Evolutionary conservation across 1,140 invertebrate species (phyloP).

Genomic region (Solenopsis fugax): DNA sequence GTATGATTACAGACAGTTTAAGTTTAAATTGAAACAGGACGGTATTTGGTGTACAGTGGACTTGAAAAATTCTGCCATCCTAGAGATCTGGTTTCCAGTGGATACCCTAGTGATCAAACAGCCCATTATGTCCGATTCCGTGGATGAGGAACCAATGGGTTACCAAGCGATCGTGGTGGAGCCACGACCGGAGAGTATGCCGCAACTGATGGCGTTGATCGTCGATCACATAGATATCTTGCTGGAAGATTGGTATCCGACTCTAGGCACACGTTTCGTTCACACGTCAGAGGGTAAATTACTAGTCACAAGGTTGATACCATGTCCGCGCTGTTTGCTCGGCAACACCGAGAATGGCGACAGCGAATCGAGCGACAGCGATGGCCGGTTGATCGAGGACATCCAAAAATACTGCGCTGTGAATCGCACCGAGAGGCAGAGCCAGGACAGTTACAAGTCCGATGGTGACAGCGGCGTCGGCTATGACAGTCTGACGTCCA

Average conservation of each 20-base stretch:
- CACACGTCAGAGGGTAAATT: slow-evolving; percentile 98
- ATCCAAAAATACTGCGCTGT: slow-evolving; percentile 72
- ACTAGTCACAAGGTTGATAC: slow-evolving; percentile 97
- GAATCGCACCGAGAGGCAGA: slow-evolving; percentile 81
- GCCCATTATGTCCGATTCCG: slow-evolving; percentile 86
- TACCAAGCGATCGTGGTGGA: slow-evolving; percentile 91
- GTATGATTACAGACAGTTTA: slow-evolving; percentile 86
- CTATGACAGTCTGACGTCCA: slow-evolving; percentile 90
- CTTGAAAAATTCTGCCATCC: slow-evolving; percentile 92
- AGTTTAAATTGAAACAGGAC: slow-evolving; percentile 92
- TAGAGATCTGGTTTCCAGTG: slow-evolving; percentile 95
- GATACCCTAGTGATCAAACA: slow-evolving; percentile 91
- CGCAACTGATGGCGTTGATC: slow-evolving; percentile 95
- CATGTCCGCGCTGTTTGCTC: slow-evolving; percentile 94
- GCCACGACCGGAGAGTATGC: slow-evolving; percentile 92
- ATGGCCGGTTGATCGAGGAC: slow-evolving; percentile 78
- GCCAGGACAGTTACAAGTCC: slow-evolving; percentile 91
- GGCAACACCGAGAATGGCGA: slow-evolving; percentile 81
- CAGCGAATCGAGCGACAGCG: slow-evolving; percentile 77
- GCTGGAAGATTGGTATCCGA: slow-evolving; percentile 99
- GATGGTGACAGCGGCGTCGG: slow-evolving; percentile 94
- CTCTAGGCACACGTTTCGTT: slow-evolving; percentile 97
- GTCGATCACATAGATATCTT: slow-evolving; percentile 99
- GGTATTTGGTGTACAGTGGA: slow-evolving; percentile 95
- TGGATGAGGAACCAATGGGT: slow-evolving; percentile 87